A percentile compares a stretch with the other conserved stretches of the same genome.
These are phyloP conservation scores for Globodera ellingtonae DNA, from an alignment of 1,140 invertebrate genomes.

Conservation along the genomic window DNA sequence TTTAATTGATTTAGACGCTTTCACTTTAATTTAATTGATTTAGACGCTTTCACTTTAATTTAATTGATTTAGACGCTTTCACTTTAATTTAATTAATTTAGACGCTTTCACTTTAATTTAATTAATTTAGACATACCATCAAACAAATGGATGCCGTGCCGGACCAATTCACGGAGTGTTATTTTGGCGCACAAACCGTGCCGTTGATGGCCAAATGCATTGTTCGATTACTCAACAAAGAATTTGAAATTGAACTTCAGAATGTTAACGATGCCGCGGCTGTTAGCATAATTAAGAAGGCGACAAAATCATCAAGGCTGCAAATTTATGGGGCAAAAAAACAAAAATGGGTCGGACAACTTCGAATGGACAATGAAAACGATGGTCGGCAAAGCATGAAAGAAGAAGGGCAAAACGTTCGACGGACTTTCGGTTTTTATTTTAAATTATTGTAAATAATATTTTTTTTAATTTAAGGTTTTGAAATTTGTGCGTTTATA, in stretches of 20 bases:
- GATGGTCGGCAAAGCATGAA: neutral
- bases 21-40: too few species aligned
- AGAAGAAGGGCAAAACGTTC: neutral
- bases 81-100: too few species aligned
- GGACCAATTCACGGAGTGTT: conserved; percentile 15
- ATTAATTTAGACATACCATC: neutral
- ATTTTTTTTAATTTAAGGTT: too few species aligned
- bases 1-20: neutral
- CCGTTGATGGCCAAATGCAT: conserved; percentile 26
- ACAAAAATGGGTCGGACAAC: conserved; percentile 3
- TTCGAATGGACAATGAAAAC: neutral
- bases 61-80: neutral
- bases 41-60: neutral
- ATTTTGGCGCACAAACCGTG: conserved; percentile 20
- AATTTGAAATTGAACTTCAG: conserved; percentile 14
- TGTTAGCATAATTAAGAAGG: neutral
- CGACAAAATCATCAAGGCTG: too few species aligned
- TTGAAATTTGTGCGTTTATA: neutral
- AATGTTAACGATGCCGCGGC: neutral
- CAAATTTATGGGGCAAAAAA: neutral
- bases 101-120: too few species aligned
- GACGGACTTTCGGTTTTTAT: neutral
- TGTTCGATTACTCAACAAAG: conserved; percentile 6
- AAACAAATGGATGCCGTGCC: conserved; percentile 11
- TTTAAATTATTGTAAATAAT: too few species aligned